phyloP scores from a whole-genome alignment of 2,113 vertebrate species.

The Clarias gariepinus region DNA sequence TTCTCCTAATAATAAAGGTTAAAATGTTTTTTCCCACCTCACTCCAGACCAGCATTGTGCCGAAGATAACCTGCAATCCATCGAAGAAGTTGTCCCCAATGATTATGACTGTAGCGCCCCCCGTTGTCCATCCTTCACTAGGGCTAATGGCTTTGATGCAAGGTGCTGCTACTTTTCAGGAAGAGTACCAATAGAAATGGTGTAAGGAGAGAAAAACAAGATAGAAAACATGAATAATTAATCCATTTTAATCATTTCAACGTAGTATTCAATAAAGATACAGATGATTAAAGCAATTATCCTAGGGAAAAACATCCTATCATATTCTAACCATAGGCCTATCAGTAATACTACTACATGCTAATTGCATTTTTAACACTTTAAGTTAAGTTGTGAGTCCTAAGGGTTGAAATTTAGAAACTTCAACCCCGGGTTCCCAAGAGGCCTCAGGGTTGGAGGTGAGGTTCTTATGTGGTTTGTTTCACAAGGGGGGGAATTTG shows the following conservation, averaged over 20 bases:
- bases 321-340: not conserved
- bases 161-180: slow-evolving; percentile 67
- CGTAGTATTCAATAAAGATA: not conserved
- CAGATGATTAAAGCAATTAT: not conserved
- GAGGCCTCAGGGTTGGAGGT: slow-evolving; percentile 32
- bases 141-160: slow-evolving; percentile 78
- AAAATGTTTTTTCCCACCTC: slow-evolving; percentile 63
- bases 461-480: slow-evolving; percentile 36
- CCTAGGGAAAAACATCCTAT: not conserved
- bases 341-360: not conserved
- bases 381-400: not conserved
- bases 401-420: not conserved
- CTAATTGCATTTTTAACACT: not conserved
- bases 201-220: not conserved
- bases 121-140: slow-evolving; percentile 79
- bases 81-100: slow-evolving; percentile 81
- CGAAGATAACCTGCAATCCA: slow-evolving; percentile 78
- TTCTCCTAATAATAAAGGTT: not conserved
- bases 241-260: not conserved
- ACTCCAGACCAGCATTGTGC: slow-evolving; percentile 77
- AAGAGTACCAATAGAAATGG: not conserved
- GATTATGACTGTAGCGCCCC: slow-evolving; percentile 77
- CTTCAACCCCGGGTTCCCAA: not conserved
- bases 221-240: not conserved
- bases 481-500: slow-evolving; percentile 12